Evolutionary conservation across 2,113 vertebrate species (phyloP).

Genomic region (Trichechus manatus): DNA sequence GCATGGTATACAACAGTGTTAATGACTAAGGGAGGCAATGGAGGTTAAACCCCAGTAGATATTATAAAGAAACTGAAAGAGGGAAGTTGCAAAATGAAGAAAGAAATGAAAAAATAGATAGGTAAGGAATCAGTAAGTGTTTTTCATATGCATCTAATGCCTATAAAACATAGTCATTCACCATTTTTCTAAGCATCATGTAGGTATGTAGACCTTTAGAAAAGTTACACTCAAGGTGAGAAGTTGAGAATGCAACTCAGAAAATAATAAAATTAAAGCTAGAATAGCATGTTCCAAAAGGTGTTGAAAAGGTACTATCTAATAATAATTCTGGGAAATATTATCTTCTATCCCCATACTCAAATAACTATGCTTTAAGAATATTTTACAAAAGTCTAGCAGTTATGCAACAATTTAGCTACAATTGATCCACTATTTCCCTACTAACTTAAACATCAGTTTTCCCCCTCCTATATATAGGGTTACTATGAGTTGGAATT

Average conservation of each 20-base stretch:
- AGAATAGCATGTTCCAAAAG: not conserved
- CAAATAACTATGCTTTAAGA: not conserved
- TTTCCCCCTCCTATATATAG: not conserved
- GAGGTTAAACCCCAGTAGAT: not conserved
- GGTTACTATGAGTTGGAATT: not conserved
- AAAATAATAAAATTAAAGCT: slow-evolving; percentile 21
- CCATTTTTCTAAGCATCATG: not conserved
- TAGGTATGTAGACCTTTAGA: not conserved
- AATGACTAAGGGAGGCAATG: not conserved
- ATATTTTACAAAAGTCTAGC: not conserved
- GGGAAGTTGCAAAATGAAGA: not conserved
- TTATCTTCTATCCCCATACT: not conserved
- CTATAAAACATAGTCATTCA: not conserved
- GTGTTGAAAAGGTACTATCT: too few relatives aligned
- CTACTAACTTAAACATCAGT: not conserved
- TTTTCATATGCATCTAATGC: not conserved
- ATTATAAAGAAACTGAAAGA: not conserved
- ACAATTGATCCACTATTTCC: not conserved
- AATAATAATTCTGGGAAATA: not conserved
- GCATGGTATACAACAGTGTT: not conserved
- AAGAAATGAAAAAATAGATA: not conserved
- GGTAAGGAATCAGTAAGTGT: not conserved
- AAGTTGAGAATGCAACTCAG: not conserved
- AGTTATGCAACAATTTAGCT: not conserved
- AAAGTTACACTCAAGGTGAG: not conserved